Evolutionary conservation across 2,888 invertebrate genomes (phyloP).

Genomic region (Tuta absoluta): DNA sequence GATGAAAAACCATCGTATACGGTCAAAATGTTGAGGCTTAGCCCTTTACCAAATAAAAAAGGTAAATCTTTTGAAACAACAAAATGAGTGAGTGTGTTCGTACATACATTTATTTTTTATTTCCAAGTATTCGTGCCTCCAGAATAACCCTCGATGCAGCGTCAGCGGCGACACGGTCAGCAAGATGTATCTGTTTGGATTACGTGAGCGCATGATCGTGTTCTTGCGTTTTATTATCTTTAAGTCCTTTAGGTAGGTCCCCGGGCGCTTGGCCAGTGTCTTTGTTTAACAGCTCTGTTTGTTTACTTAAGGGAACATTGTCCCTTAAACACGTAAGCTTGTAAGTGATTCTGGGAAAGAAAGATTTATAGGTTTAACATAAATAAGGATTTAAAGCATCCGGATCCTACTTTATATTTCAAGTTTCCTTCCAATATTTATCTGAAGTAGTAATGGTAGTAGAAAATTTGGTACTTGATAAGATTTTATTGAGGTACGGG

Average conservation of each 20-base stretch:
- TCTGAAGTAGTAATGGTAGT: too few relatives aligned
- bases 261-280: constrained; percentile 37
- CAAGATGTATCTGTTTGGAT: constrained; percentile 68
- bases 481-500: too few relatives aligned
- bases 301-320: constrained; percentile 13
- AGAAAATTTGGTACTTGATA: too few relatives aligned
- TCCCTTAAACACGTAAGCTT: constrained; percentile 9
- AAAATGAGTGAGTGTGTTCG: neutral
- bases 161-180: constrained; percentile 51
- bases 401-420: too few relatives aligned
- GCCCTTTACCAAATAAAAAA: too few relatives aligned
- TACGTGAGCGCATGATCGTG: constrained; percentile 61
- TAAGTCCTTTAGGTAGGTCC: constrained; percentile 49
- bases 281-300: constrained; percentile 37
- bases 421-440: too few relatives aligned
- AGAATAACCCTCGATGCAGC: constrained; percentile 39
- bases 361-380: neutral
- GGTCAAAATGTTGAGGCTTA: too few relatives aligned
- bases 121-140: neutral
- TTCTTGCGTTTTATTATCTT: constrained; percentile 52
- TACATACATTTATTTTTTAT: neutral
- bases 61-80: neutral
- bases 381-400: neutral
- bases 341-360: constrained; percentile 11
- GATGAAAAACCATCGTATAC: too few relatives aligned